Evolutionary conservation across 2,797 vertebrate species (phyloP), one percentile per base, ranked within the genome.

Genomic region (Amphiprion clarkii): DNA sequence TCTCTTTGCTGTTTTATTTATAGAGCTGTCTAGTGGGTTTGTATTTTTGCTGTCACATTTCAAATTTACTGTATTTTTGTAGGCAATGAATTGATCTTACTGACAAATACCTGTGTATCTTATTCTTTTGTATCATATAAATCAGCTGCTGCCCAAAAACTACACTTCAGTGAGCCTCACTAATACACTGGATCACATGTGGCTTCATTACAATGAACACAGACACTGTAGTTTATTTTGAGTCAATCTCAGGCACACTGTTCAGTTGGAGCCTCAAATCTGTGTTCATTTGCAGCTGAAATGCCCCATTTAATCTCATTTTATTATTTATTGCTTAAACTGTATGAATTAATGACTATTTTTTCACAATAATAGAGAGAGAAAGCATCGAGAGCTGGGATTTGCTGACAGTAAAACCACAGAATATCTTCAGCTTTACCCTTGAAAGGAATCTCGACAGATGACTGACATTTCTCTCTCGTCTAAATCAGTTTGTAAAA

Each of bases 401-500:
- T 48, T 48, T 16, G 14, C 17, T 6, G 54, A 36, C 23, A 16
- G 12, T 4, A n/a, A 46, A 59, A 67, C 12, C 23, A 36, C 10
- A 3, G 27, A 36, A 54, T 36, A 58, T 39, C 54, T 69, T 23
- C 4, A 7, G 3, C 31, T 14, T 58, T 21, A 29, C 23, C 14
- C 44, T 48, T 57, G 54, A 40, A 60, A 52, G 4, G 6, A 46
- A 54, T 13, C 14, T 31, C 0, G 5, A 59, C 7, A 64, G 14
- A 49, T 42, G 5, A 69, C n/a, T 31, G 52, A 56, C 48, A 39
- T 49, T 31, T 56, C 40, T 17, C 48, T 58, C 40, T 17, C 44
- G 13, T 6, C n/a, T 52, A 60, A 52, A 59, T 70, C 7, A 25
- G 48, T 52, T 54, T 68, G 13, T 51, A 29, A 46, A 39, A 39